phyloP scores from a whole-genome alignment of 2,113 vertebrate genomes.

The Labeo rohita region DNA sequence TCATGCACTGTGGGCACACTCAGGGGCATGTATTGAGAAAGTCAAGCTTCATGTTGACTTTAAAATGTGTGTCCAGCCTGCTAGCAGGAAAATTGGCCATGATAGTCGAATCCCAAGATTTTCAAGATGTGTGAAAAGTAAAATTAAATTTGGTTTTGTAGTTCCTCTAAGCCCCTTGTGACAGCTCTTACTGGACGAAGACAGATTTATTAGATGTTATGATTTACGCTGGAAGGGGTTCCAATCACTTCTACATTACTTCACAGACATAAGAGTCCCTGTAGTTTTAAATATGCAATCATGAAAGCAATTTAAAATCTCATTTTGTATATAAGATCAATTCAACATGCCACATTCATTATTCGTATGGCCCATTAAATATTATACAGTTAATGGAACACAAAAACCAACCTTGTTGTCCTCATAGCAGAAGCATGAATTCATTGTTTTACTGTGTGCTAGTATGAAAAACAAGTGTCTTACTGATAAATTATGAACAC shows the following conservation, averaged over 20 bases:
- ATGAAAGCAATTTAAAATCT: conserved; percentile 36
- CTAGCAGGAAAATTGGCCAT: neutral
- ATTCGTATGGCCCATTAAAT: conserved; percentile 28
- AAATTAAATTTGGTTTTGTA: conserved; percentile 1
- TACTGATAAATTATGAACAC: neutral
- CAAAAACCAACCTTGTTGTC: neutral
- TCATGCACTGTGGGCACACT: too few relatives aligned
- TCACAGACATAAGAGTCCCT: conserved; percentile 11
- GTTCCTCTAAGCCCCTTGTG: neutral
- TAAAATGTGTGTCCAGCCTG: neutral
- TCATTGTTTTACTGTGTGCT: neutral
- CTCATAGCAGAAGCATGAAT: neutral
- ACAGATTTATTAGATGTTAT: conserved; percentile 22
- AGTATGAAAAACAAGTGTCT: neutral
- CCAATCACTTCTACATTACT: conserved; percentile 15
- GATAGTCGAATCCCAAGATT: neutral
- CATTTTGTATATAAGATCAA: neutral
- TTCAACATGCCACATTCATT: conserved; percentile 38
- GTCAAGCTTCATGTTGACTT: neutral
- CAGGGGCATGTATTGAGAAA: too few relatives aligned
- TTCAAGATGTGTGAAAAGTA: neutral
- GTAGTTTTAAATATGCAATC: conserved; percentile 45
- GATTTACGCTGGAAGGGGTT: neutral
- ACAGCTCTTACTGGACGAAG: conserved; percentile 9
- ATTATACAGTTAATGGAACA: conserved; percentile 39